These are phyloP conservation scores for Andrena haemorrhoa DNA, from an alignment of 2,888 invertebrate species.

Conservation along the genomic window DNA sequence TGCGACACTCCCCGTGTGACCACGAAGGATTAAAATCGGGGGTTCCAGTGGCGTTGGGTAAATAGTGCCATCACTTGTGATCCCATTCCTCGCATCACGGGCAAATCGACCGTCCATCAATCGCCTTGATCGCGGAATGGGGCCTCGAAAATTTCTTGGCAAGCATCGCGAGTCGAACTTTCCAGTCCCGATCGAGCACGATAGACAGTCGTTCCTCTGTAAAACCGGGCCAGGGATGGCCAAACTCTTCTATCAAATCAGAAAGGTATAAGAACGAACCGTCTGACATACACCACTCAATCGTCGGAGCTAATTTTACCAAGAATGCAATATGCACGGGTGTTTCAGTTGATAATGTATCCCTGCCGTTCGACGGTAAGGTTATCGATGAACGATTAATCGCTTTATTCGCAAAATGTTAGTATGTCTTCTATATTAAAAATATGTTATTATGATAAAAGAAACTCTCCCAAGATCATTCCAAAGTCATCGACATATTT, in stretches of 20 bases:
- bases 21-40: not conserved
- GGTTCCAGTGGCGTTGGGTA: not conserved
- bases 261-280: not conserved
- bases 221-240: conserved; percentile 50
- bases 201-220: conserved; percentile 48
- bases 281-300: not conserved
- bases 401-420: no score
- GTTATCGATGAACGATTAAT: no score
- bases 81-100: conserved; percentile 39
- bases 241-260: conserved; percentile 32
- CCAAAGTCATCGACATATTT: no score
- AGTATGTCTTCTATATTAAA: no score
- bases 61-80: conserved; percentile 31
- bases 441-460: no score
- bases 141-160: conserved; percentile 71
- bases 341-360: no score
- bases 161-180: conserved; percentile 60
- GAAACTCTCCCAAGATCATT: no score
- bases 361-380: no score
- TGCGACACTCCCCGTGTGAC: no score
- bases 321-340: not conserved
- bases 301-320: not conserved
- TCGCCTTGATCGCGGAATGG: conserved; percentile 57
- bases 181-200: conserved; percentile 47
- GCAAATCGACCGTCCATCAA: conserved; percentile 59